These are phyloP conservation scores for Heterotis niloticus DNA, from an alignment of 2,113 vertebrate genomes.

Conservation along the genomic window DNA sequence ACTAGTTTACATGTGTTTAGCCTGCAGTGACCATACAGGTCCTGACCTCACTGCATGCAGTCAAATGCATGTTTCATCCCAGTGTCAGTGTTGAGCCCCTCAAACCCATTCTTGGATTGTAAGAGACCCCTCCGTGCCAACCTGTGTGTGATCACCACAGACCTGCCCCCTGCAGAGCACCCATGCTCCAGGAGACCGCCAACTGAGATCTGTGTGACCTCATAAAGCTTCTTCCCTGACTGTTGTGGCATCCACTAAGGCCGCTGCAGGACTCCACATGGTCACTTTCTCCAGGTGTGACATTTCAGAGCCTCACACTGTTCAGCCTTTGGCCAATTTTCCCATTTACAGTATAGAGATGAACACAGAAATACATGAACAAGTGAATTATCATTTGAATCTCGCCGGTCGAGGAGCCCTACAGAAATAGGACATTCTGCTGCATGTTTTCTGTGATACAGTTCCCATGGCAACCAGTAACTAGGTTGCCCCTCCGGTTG, in stretches of 20 bases:
- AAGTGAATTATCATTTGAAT: neutral
- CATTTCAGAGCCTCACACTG: neutral
- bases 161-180: no score
- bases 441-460: neutral
- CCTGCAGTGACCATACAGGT: no score
- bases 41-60: no score
- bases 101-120: no score
- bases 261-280: neutral
- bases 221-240: neutral
- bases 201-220: no score
- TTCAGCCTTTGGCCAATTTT: neutral
- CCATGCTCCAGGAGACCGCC: no score
- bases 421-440: constrained; percentile 18
- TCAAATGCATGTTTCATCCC: neutral
- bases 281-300: neutral
- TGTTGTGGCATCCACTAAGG: neutral
- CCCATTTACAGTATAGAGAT: no score
- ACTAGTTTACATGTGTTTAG: no score
- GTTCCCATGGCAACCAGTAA: constrained; percentile 15
- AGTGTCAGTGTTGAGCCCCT: neutral
- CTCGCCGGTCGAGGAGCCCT: neutral
- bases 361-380: neutral
- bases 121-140: no score
- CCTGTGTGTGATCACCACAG: no score
- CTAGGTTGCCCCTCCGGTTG: neutral